Base-by-base conservation (phyloP, 2,113 vertebrate genomes). In the Plecturocebus donacophilus region DNA sequence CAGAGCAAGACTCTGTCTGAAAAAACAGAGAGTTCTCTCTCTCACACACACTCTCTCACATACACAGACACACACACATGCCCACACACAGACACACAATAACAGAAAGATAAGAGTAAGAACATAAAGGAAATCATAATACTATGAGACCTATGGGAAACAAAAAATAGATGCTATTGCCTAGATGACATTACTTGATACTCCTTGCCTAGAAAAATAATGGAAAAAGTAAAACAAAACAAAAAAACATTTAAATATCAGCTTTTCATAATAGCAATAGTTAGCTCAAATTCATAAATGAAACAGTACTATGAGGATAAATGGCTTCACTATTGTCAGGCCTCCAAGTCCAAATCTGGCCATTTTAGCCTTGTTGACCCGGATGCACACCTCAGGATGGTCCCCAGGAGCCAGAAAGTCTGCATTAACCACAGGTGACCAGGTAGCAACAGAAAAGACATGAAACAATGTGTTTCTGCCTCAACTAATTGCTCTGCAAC, bases 201-300 rank as follows among this genome's bases (percentile, higher is more conserved):
- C 23, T n/a, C 30, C 8, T 73, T 88, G 25, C 12, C 42, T 94
- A 82, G 9, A 1, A 79, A 64, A 90, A 93, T 14, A 5, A 58
- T 42, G 20, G 9, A 5, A 64, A 64, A 64, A 64, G 61, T 9
- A 71, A 71, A 40, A 66, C 32, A 68, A 32, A 52, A 13, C 2
- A 71, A 16, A 14, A 7, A 35, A 1, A 45, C n/a, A 27, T 85
- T 75, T 87, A 87, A 87, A 6, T 40, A 47, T 68, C 5, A 85
- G 21, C 5, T 66, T 23, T 58, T 35, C 54, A 11, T 40, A 84
- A 56, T 19, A 52, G 6, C 19, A 25, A 7, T 49, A 38, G 13
- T 84, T 45, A 83, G 12, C 56, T 79, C 14, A 95, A 79, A 83
- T 58, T 54, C 58, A 52, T 79, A 71, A 71, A 45, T 47, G 54